Evolutionary conservation across 2,797 vertebrate species (phyloP).

Genomic region (Rhinoraja longicauda): DNA sequence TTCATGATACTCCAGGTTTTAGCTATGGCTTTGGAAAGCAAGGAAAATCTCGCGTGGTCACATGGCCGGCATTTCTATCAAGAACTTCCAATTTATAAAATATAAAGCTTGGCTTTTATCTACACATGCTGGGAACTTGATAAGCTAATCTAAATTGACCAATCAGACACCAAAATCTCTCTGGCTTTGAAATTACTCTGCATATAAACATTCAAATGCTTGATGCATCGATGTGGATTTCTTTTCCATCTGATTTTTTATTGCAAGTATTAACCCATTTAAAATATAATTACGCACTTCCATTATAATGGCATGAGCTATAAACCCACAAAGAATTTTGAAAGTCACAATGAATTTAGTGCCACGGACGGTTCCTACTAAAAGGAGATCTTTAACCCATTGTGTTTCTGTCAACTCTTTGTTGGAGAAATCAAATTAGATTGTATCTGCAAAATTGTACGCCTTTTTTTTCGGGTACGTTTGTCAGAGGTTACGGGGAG

Average conservation of each 20-base stretch:
- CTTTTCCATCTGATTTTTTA: background rate
- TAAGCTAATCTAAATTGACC: slow-evolving; percentile 16
- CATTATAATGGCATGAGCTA: background rate
- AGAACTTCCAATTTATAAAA: background rate
- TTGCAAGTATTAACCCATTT: background rate
- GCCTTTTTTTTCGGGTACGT: background rate
- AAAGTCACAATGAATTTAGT: background rate
- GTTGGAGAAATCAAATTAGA: background rate
- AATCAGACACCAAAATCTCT: background rate
- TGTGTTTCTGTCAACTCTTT: background rate
- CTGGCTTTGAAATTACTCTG: background rate
- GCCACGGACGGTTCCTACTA: background rate
- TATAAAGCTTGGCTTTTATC: background rate
- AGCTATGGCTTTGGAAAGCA: background rate
- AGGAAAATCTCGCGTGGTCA: background rate
- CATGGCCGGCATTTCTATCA: background rate
- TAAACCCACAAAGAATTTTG: background rate
- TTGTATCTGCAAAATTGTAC: background rate
- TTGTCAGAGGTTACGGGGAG: no score
- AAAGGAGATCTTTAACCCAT: background rate
- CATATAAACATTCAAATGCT: background rate
- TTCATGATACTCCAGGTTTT: background rate
- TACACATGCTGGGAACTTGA: slow-evolving; percentile 9
- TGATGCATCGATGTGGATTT: background rate
- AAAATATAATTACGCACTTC: background rate